A percentile compares a stretch with the other conserved stretches of the same genome.
These are phyloP conservation scores for Tetragnatha montana DNA, from an alignment of 2,888 invertebrate species.

Conservation along the genomic window DNA sequence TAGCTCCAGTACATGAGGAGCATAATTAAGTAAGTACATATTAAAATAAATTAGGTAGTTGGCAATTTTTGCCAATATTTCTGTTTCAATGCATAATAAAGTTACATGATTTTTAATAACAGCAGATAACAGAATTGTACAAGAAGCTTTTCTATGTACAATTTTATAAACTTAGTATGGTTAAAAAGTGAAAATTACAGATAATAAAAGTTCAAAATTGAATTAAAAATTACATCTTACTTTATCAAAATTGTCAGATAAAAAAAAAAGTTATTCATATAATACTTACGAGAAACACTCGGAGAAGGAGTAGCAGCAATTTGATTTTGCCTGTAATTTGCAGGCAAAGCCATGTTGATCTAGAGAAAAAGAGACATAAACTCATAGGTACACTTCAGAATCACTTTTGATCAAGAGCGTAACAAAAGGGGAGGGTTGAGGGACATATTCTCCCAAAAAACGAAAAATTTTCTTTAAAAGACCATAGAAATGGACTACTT, in stretches of 20 bases:
- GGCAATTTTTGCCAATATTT: too few relatives aligned
- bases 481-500: too few relatives aligned
- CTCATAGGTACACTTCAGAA: too few relatives aligned
- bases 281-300: conserved; percentile 59
- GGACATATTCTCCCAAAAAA: too few relatives aligned
- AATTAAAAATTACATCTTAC: not conserved
- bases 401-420: too few relatives aligned
- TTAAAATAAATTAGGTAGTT: too few relatives aligned
- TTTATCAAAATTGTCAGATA: not conserved
- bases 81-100: too few relatives aligned
- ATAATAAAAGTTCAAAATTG: not conserved
- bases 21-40: too few relatives aligned
- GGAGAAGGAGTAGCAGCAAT: conserved; percentile 51
- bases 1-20: too few relatives aligned
- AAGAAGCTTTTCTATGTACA: too few relatives aligned
- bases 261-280: not conserved
- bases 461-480: too few relatives aligned
- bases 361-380: not conserved
- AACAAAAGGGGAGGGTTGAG: too few relatives aligned
- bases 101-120: not conserved
- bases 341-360: conserved; percentile 59
- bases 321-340: conserved; percentile 66
- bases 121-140: not conserved
- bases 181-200: not conserved
- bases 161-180: not conserved